phyloP scores from a whole-genome alignment of 2,113 vertebrate species.

The rabbit (Oryctolagus cuniculus) region mOryCun1.1 NC_091434.1:89841501-89842000 shows the following conservation, averaged over 20 bases:
- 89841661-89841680: background rate
- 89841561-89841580: no score
- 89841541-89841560: no score
- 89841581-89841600: no score
- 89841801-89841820: background rate
- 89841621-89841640: no score
- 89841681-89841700: background rate
- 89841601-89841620: no score
- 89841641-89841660: no score
- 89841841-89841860: background rate
- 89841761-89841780: background rate
- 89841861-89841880: background rate
- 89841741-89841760: slow-evolving; percentile 24
- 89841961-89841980: background rate
- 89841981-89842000: background rate
- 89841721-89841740: slow-evolving; percentile 18
- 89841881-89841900: background rate
- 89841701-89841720: background rate
- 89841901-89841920: background rate
- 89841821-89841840: background rate
- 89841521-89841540: no score
- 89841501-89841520: no score
- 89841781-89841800: slow-evolving; percentile 25
- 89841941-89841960: background rate
- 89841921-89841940: background rate